Percentiles rank a stretch among this genome's conserved stretches.
Conservation (phyloP, 2,113 vertebrate species). For the Sarotherodon lohbergeri region DNA sequence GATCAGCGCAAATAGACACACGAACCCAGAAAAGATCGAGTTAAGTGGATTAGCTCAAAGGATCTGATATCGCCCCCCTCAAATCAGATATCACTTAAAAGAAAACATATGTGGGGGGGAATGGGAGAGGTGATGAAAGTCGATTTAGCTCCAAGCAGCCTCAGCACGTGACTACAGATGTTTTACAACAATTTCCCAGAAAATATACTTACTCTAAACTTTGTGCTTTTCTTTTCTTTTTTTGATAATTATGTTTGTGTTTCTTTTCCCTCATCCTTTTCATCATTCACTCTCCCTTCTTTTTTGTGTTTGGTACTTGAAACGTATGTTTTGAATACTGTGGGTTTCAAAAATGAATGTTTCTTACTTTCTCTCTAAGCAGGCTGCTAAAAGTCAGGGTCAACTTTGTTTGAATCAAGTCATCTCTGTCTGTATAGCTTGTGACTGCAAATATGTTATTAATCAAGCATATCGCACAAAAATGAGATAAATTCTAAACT, state of each 20-base stretch:
- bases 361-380: neutral
- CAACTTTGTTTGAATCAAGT: neutral
- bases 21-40: slow-evolving; percentile 12
- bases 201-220: neutral
- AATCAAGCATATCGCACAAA: neutral
- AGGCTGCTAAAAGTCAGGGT: neutral
- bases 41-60: slow-evolving; percentile 54
- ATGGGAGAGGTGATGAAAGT: neutral
- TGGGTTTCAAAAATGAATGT: neutral
- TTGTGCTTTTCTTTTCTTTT: neutral
- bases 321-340: neutral
- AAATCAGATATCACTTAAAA: slow-evolving; percentile 38
- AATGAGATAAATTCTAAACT: neutral
- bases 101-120: neutral
- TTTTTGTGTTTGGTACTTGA: neutral
- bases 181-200: neutral
- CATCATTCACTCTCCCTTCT: neutral
- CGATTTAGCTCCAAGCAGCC: neutral
- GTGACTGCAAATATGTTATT: neutral
- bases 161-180: neutral
- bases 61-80: slow-evolving; percentile 36
- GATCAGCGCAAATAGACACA: slow-evolving; percentile 34
- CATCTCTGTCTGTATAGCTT: neutral
- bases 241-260: neutral
- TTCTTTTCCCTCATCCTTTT: neutral